Evolutionary conservation across 2,888 invertebrate genomes (phyloP), one percentile per base, ranked within the genome.

Genomic region (Bursaphelenchus okinawaensis): DNA sequence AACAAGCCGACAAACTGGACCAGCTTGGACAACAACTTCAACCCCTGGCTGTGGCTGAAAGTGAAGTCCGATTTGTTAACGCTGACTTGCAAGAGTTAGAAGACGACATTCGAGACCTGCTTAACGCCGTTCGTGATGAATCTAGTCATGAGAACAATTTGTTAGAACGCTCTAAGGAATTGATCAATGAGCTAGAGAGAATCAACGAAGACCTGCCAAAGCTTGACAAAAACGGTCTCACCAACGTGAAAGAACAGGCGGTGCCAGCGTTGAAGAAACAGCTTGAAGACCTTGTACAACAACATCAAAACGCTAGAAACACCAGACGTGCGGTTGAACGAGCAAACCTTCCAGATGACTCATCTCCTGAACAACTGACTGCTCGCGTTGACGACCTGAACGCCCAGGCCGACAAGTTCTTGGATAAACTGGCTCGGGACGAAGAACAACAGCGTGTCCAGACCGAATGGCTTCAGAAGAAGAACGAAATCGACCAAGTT

Each of bases 11-110:
- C 8, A 66, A 69, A 19, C 68, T 77, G 66, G 72, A 75, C 66
- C 65, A 67, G 28, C 68, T 76, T 27, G 73, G 73, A 27, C 73
- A 76, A 59, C 65, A 68, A 57, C 67, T 76, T 22, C 67, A 76
- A 59, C 75, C 75, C 59, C 70, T 75, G 29, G 77, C 72, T 54
- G 69, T 66, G 29, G 74, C 67, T 20, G 66, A 69, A 54, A 71
- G 75, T 27, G 78, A 78, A 20, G 68, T 72, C 12, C 74, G 79
- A 51, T 79, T 76, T 69, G 66, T 73, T 60, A 75, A 77, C 52
- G 72, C 73, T 8, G 75, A 77, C 50, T 66, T 71, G 52, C 75
- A 77, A 54, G 73, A 77, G 61, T 68, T 68, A 50, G 69, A 69
- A 52, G 67, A 72, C 28, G 72, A 75, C 31, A 74, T 66, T 58